These are phyloP conservation scores for Macrotus californicus DNA, from an alignment of 2,113 vertebrate species.

Conservation along the genomic window DNA sequence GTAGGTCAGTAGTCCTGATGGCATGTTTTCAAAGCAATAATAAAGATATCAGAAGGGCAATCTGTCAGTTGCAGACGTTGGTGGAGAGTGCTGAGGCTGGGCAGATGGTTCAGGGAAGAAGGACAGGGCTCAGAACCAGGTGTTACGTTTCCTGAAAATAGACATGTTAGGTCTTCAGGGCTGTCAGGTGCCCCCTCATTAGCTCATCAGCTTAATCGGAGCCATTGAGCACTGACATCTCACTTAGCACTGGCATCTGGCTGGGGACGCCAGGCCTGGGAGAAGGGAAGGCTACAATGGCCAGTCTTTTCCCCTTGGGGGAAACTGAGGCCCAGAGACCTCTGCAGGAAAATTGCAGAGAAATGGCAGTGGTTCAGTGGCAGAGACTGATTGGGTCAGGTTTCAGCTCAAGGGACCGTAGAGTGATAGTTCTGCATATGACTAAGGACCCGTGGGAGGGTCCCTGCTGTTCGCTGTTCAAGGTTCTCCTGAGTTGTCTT, in stretches of 20 bases:
- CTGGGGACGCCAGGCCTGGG: not conserved
- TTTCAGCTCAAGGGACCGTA: rapidly evolving
- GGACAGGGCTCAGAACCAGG: slow-evolving; percentile 82
- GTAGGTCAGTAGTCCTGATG: slow-evolving; percentile 61
- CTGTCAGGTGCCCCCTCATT: slow-evolving; percentile 88
- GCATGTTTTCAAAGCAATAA: slow-evolving; percentile 79
- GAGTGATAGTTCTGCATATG: rapidly evolving
- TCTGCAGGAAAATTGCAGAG: not conserved
- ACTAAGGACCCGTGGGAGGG: rapidly evolving
- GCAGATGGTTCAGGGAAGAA: slow-evolving; percentile 74
- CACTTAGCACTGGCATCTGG: slow-evolving; percentile 56
- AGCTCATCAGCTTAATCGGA: slow-evolving; percentile 79
- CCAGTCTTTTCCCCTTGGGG: not conserved
- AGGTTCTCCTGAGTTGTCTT: not conserved
- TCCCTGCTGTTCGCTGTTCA: rapidly evolving
- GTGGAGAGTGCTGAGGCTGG: slow-evolving; percentile 74
- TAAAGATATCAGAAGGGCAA: slow-evolving; percentile 85
- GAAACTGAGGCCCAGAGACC: not conserved
- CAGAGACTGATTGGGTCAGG: not conserved
- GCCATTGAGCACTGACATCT: slow-evolving; percentile 73
- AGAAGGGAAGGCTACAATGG: not conserved
- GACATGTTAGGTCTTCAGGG: slow-evolving; percentile 85
- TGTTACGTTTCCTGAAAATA: slow-evolving; percentile 91
- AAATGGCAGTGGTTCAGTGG: rapidly evolving
- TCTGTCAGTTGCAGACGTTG: slow-evolving; percentile 77